phyloP scores from a whole-genome alignment of 2,888 invertebrate species.

The Lottia scabra region DNA sequence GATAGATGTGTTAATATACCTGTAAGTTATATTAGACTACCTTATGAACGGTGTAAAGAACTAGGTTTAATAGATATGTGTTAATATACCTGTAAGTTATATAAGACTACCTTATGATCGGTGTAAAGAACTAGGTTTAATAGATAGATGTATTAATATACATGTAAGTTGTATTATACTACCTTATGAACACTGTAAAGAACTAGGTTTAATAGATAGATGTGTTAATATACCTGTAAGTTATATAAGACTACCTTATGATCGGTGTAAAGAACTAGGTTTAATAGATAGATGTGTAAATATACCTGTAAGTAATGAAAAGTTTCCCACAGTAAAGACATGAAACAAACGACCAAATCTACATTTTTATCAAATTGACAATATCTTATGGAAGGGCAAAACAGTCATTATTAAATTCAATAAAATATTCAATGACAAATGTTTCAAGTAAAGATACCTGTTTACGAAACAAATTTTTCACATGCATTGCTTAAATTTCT shows the following conservation, averaged over 20 bases:
- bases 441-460: too few species aligned
- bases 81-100: conserved; percentile 49
- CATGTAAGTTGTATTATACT: conserved; percentile 74
- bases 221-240: conserved; percentile 70
- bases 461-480: too few species aligned
- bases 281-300: conserved; percentile 75
- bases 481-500: too few species aligned
- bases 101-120: conserved; percentile 79
- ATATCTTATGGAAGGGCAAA: too few species aligned
- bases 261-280: conserved; percentile 78
- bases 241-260: conserved; percentile 76
- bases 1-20: conserved; percentile 73
- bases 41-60: conserved; percentile 79
- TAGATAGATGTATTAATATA: conserved; percentile 74
- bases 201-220: conserved; percentile 77
- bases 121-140: conserved; percentile 77
- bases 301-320: conserved; percentile 53
- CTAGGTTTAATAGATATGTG: conserved; percentile 77
- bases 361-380: neutral
- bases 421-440: too few species aligned
- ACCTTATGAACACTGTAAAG: conserved; percentile 79
- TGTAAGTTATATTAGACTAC: conserved; percentile 73
- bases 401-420: too few species aligned
- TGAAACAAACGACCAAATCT: neutral
- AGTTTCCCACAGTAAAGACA: neutral